These are phyloP conservation scores for Vultur gryphus DNA, from an alignment of 2,797 vertebrate genomes.

Conservation along the genomic window DNA sequence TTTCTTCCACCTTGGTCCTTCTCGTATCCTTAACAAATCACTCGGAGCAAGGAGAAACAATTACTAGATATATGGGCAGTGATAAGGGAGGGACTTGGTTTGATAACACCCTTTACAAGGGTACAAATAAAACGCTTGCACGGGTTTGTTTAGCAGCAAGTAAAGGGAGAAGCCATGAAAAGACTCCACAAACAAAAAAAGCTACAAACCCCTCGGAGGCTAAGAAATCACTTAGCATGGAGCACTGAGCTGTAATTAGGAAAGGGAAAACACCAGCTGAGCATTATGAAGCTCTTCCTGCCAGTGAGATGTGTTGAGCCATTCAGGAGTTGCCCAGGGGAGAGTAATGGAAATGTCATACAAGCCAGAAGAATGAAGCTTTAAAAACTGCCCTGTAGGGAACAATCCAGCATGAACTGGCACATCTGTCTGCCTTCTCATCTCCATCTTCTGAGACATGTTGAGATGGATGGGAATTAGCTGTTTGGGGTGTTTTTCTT, in stretches of 20 bases:
- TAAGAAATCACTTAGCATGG: neutral
- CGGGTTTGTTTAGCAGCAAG: neutral
- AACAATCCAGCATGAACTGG: neutral
- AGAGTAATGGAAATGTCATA: neutral
- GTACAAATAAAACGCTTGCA: neutral
- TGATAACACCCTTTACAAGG: neutral
- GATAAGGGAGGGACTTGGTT: neutral
- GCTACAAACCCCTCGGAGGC: neutral
- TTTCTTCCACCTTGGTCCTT: neutral
- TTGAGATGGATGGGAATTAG: neutral
- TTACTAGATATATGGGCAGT: neutral
- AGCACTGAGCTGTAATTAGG: conserved; percentile 38
- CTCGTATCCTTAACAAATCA: neutral
- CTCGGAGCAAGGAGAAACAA: neutral
- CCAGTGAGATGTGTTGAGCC: neutral
- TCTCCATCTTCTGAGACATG: neutral
- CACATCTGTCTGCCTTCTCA: neutral
- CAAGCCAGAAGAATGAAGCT: neutral
- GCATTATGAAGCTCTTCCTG: neutral
- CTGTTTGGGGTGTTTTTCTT: neutral
- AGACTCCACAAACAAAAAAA: neutral
- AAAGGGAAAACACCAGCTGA: conserved; percentile 39
- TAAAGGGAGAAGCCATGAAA: neutral
- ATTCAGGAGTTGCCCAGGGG: conserved; percentile 1
- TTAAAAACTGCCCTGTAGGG: neutral